Evolutionary conservation across 2,113 vertebrate genomes (phyloP), one percentile per base, ranked within the genome.

Genomic region (Hippoglossus stenolepis): DNA sequence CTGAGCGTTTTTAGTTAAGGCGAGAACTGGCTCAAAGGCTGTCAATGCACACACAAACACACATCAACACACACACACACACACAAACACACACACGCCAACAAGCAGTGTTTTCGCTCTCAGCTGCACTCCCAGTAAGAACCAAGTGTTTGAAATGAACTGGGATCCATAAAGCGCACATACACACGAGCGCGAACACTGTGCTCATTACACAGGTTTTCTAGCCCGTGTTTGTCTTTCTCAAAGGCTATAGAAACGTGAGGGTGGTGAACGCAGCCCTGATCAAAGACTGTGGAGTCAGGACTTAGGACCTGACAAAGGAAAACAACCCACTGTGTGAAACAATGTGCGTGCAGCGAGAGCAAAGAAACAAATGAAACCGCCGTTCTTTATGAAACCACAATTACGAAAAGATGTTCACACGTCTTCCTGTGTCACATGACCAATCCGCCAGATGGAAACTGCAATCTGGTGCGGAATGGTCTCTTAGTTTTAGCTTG

Each of bases 1-100:
- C 91, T 94, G 90, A 94, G 93, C 93, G 85, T 93, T 94, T 92
- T 93, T 90, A 87, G 87, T 88, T 88, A 91, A 94, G 92, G 90
- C 90, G 87, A 91, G 84, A 92, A 90, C 82, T 85, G 91, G 90
- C 93, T 95, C 93, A 94, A 94, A 93, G 91, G 87, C 89, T 94
- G 93, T 94, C 94, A 94, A 87, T 83, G 86, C 86, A 87, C 89
- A 81, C 73, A 76, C 82, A 90, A 88, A 91, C 81, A 82, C 81
- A 82, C 77, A 87, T 87, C 86, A 88, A 24, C 24, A 23, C 23
- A 23, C 23, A 80, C 65, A 82, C 77, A 49, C 64, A 73, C 65
- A 60, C 73, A 81, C 28, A 31, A 57, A 64, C 38, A 79, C 79
- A 79, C 43, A 82, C 77, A 51, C 77, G 68, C 59, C 84, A 70